Evolutionary conservation across 2,113 vertebrate species (phyloP).

Genomic region (Phrynosoma blainvillii): DNA sequence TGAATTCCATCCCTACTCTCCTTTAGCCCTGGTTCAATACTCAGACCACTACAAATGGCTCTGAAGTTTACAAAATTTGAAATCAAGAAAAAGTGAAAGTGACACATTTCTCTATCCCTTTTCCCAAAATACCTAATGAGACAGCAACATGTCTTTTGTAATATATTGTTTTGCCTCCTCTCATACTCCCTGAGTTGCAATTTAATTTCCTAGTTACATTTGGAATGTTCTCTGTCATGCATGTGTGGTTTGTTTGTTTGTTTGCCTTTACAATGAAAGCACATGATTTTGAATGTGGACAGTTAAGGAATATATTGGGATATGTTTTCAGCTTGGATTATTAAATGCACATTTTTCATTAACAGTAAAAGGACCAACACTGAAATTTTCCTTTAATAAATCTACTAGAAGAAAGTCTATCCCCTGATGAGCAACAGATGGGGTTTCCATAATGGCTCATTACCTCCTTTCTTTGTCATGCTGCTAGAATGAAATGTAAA

Average conservation of each 20-base stretch:
- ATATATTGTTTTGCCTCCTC: too few relatives aligned
- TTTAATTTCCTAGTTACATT: too few relatives aligned
- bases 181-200: too few relatives aligned
- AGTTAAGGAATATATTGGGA: constrained; percentile 51
- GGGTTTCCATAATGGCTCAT: constrained; percentile 81
- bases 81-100: too few relatives aligned
- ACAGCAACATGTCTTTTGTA: too few relatives aligned
- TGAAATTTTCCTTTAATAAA: constrained; percentile 72
- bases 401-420: constrained; percentile 59
- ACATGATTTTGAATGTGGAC: not conserved
- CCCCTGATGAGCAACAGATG: constrained; percentile 81
- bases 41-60: too few relatives aligned
- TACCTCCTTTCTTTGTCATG: constrained; percentile 74
- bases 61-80: too few relatives aligned
- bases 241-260: not conserved
- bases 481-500: constrained; percentile 79
- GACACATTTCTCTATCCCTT: too few relatives aligned
- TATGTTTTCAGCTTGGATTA: constrained; percentile 68
- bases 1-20: too few relatives aligned
- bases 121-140: too few relatives aligned
- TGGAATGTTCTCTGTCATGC: not conserved
- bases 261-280: not conserved
- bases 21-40: too few relatives aligned
- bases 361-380: constrained; percentile 64
- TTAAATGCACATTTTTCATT: constrained; percentile 75